phyloP scores from a whole-genome alignment of 2,113 vertebrate species.

The Vulpes lagopus region DNA sequence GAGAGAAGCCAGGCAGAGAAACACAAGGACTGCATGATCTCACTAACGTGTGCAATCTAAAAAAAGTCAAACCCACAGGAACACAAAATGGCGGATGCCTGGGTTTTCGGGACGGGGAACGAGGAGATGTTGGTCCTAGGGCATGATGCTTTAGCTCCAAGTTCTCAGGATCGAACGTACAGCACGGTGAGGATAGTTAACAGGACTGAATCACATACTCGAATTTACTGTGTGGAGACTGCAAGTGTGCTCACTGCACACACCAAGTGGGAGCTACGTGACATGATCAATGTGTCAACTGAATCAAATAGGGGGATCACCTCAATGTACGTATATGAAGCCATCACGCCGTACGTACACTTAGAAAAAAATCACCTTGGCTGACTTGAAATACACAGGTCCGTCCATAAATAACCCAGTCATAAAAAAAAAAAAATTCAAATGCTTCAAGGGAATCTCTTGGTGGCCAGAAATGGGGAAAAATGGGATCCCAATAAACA shows the following conservation, averaged over 20 bases:
- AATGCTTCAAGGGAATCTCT: neutral
- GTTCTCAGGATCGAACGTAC: neutral
- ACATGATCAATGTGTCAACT: accelerated
- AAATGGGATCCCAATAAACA: accelerated
- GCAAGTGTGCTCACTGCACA: no score
- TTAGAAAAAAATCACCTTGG: neutral
- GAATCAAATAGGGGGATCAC: no score
- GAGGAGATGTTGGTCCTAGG: neutral
- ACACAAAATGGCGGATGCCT: neutral
- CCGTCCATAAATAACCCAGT: neutral
- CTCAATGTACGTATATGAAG: neutral
- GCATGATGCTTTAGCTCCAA: neutral
- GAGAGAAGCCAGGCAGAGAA: neutral
- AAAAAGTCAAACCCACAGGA: neutral
- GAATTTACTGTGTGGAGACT: no score
- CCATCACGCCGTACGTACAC: accelerated
- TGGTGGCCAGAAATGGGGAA: no score
- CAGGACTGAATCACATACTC: no score
- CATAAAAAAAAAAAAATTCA: neutral
- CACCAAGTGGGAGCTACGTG: accelerated
- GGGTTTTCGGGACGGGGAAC: neutral
- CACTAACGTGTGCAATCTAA: neutral
- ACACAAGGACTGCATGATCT: neutral
- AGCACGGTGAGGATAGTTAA: neutral
- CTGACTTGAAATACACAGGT: no score